Evolutionary conservation across 1,140 invertebrate species (phyloP).

Genomic region (Frieseomelitta varia): DNA sequence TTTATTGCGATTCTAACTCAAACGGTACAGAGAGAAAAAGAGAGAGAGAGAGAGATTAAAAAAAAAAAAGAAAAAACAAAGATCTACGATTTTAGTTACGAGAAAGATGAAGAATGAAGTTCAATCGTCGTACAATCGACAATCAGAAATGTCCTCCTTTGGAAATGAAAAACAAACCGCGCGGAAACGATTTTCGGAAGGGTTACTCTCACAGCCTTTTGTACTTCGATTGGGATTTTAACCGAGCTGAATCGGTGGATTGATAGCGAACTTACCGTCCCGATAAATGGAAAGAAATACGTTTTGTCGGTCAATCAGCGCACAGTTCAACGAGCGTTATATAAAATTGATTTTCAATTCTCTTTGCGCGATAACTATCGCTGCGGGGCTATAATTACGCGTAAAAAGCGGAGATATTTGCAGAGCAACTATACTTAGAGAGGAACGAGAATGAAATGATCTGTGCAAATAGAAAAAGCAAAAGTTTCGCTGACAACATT

Average conservation of each 20-base stretch:
- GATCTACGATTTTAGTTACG: neutral
- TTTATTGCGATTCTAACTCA: neutral
- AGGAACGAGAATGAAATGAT: constrained; percentile 29
- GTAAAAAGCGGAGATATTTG: constrained; percentile 40
- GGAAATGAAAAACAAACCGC: neutral
- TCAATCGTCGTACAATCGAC: neutral
- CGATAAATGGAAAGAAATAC: constrained; percentile 21
- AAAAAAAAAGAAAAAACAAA: neutral
- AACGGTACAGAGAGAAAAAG: neutral
- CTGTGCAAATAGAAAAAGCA: neutral
- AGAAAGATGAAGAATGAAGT: neutral
- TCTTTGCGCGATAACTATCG: constrained; percentile 14
- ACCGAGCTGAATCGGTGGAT: neutral
- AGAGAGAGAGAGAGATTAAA: neutral
- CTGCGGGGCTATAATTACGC: constrained; percentile 34
- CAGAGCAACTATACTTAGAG: constrained; percentile 41
- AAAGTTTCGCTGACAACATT: neutral
- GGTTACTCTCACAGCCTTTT: neutral
- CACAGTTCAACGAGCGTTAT: constrained; percentile 20
- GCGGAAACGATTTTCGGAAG: neutral
- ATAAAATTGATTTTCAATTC: constrained; percentile 47
- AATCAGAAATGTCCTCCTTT: neutral
- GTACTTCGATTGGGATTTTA: neutral
- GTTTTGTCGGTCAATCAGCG: constrained; percentile 31
- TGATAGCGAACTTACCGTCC: no score